Evolutionary conservation across 1,140 invertebrate species (phyloP).

Genomic region (Ceratoteleas bidentatus): DNA sequence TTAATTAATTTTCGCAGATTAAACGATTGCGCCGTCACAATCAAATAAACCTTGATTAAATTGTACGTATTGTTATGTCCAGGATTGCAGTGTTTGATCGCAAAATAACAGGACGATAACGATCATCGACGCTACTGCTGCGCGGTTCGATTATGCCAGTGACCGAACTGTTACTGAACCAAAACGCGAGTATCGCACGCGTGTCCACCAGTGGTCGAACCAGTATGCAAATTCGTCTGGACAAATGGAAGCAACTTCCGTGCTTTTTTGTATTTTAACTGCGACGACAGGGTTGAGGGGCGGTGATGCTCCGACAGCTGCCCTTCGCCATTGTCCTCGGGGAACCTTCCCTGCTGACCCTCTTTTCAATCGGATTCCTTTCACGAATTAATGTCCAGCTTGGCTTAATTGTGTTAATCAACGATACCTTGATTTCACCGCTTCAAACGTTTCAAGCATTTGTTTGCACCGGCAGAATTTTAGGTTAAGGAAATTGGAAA

Average conservation of each 20-base stretch:
- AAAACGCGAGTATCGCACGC: slow-evolving; percentile 28
- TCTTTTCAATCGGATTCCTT: slow-evolving; percentile 39
- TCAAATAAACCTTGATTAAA: slow-evolving; percentile 42
- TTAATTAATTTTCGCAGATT: slow-evolving; percentile 51
- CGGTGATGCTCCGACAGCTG: slow-evolving; percentile 36
- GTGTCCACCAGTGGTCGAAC: slow-evolving; percentile 29
- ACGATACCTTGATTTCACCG: slow-evolving; percentile 13
- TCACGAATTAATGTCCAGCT: slow-evolving; percentile 44
- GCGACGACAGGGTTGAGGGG: slow-evolving; percentile 19
- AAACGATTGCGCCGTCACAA: slow-evolving; percentile 41
- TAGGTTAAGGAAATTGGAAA: neutral
- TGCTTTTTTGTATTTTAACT: slow-evolving; percentile 26
- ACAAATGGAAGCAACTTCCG: slow-evolving; percentile 32
- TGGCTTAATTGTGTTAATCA: slow-evolving; percentile 38
- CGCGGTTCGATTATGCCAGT: slow-evolving; percentile 21
- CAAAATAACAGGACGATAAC: slow-evolving; percentile 43
- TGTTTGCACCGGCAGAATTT: slow-evolving; percentile 10
- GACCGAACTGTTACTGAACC: slow-evolving; percentile 42
- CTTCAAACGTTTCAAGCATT: slow-evolving; percentile 13
- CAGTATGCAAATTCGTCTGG: slow-evolving; percentile 47
- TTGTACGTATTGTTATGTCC: slow-evolving; percentile 34
- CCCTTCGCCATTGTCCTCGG: slow-evolving; percentile 25
- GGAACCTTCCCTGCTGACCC: slow-evolving; percentile 40
- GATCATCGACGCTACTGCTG: slow-evolving; percentile 18
- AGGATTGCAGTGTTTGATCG: slow-evolving; percentile 43